Base-by-base conservation (phyloP, 1,140 invertebrate species). In the Hyles vespertilio region DNA sequence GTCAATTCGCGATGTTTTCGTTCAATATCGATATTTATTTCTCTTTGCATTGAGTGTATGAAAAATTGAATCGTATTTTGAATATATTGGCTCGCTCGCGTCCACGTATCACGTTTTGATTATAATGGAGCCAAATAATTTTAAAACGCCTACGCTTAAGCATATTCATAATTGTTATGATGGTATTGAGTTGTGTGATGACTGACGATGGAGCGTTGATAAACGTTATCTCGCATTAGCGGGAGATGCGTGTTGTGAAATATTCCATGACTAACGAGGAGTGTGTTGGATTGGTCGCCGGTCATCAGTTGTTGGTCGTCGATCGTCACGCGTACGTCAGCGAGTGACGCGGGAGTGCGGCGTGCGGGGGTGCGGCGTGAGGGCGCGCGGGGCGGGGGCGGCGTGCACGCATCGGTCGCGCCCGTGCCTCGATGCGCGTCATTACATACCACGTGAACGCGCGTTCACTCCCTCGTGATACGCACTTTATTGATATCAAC, bases 211-310 rank as follows among this genome's bases (percentile, higher is more conserved):
- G 22, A 12, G 12, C 34, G 33, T 58, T 55, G 63, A 49, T 69
- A 59, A 61, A 67, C 43, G 12, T 52, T 34, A 71, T 67, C 58
- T 59, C 61, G 66, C 51, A 58, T 47, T 53, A 54, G 46, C 33
- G 52, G 48, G 53, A 36, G 48, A 56, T 47, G 8, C 48, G 36
- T 5, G 36, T 40, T 52, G 58, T 51, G 61, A 65, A 70, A 70
- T 75, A 71, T 72, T 70, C 61, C 58, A 56, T 56, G 67, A 69
- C 74, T 69, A 71, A 72, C 64, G 32, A 12, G 43, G 53, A 54
- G 56, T 51, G 32, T 50, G 60, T 57, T 40, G 36, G 36, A 40
- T 22, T 22, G 22, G 22, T 22, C 22, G 2, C 36, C 36, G 36
- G 36, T 40, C 36, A 8, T 5, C 36, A 8, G 36, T 5, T 8